These are phyloP conservation scores for Suncus etruscus DNA, from an alignment of 2,113 vertebrate genomes.

Conservation along the genomic window DNA sequence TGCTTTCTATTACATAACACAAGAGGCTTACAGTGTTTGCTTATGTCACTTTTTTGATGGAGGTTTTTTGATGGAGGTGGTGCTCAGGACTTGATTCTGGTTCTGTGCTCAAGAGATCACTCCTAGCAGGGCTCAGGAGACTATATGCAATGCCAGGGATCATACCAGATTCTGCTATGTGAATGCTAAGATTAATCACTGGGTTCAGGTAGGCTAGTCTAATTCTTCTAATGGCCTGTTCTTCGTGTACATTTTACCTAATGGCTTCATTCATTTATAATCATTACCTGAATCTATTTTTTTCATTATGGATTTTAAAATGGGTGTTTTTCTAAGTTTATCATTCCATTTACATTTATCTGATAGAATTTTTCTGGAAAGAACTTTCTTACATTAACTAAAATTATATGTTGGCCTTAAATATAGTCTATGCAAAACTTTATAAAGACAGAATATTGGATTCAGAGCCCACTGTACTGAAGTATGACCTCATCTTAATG, in stretches of 20 bases:
- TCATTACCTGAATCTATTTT: slow-evolving; percentile 3
- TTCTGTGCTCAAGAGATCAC: no score
- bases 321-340: slow-evolving; percentile 18
- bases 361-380: slow-evolving; percentile 38
- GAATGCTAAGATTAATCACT: slow-evolving; percentile 7
- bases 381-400: slow-evolving; percentile 4
- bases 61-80: no score
- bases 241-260: slow-evolving; percentile 13
- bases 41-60: not conserved
- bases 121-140: no score
- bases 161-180: no score
- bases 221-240: slow-evolving; percentile 43
- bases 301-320: slow-evolving; percentile 33
- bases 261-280: slow-evolving; percentile 26
- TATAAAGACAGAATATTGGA: no score
- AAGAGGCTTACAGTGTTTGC: not conserved
- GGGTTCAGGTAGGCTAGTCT: slow-evolving; percentile 1
- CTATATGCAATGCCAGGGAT: no score
- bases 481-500: not conserved
- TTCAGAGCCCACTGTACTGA: no score
- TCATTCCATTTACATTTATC: slow-evolving; percentile 8
- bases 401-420: slow-evolving; percentile 12
- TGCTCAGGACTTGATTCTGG: no score
- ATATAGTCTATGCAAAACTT: slow-evolving; percentile 52
- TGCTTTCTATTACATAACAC: not conserved